Evolutionary conservation across 2,888 invertebrate genomes (phyloP).

Genomic region (Drosophila parthenogenetica): DNA sequence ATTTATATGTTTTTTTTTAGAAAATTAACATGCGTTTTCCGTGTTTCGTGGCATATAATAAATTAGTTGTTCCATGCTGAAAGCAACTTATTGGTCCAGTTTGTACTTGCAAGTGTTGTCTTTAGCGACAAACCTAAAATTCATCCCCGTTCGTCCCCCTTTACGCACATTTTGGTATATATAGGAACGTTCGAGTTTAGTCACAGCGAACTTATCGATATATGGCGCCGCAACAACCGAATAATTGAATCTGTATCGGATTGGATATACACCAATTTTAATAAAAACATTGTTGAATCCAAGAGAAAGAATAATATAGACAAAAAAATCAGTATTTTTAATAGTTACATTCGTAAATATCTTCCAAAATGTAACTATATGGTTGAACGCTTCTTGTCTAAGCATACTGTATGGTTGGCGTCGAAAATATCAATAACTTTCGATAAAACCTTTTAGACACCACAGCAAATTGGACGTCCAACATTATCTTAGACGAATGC

Average conservation of each 20-base stretch:
- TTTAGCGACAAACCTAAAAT: slow-evolving; percentile 3
- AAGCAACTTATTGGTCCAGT: slow-evolving; percentile 10
- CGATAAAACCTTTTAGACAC: slow-evolving; percentile 21
- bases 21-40: slow-evolving; percentile 17
- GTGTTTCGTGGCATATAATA: slow-evolving; percentile 15
- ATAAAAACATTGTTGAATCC: slow-evolving; percentile 14
- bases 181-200: slow-evolving; percentile 9
- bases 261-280: slow-evolving; percentile 22
- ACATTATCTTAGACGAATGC: slow-evolving; percentile 31
- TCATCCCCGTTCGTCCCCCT: slow-evolving; percentile 23
- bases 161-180: slow-evolving; percentile 16
- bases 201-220: slow-evolving; percentile 15
- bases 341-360: slow-evolving; percentile 26
- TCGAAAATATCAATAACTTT: slow-evolving; percentile 27
- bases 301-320: slow-evolving; percentile 10
- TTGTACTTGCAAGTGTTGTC: slow-evolving; percentile 5
- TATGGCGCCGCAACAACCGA: slow-evolving; percentile 25
- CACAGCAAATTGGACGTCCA: slow-evolving; percentile 28
- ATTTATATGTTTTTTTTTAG: slow-evolving; percentile 30
- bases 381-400: slow-evolving; percentile 17
- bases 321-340: slow-evolving; percentile 6
- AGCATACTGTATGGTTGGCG: slow-evolving; percentile 22
- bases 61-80: slow-evolving; percentile 16
- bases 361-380: slow-evolving; percentile 23
- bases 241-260: slow-evolving; percentile 27